phyloP scores from a whole-genome alignment of 2,113 vertebrate species.

The Grammomys surdaster region DNA sequence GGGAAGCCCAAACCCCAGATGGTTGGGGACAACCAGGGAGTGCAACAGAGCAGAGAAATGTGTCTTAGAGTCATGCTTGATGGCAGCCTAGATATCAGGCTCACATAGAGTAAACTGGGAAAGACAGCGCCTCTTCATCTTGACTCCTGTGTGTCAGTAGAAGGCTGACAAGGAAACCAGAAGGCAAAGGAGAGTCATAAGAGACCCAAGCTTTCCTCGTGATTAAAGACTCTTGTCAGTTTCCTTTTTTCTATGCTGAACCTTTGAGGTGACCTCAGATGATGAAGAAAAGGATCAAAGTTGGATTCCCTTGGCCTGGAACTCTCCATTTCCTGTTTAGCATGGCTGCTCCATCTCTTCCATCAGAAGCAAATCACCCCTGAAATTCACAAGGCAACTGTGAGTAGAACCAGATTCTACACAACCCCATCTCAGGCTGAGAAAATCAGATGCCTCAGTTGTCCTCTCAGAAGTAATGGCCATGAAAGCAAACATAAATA shows the following conservation, averaged over 20 bases:
- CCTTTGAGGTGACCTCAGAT: rapidly evolving
- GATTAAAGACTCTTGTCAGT: neutral
- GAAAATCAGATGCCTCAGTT: rapidly evolving
- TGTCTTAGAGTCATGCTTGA: rapidly evolving
- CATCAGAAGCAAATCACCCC: neutral
- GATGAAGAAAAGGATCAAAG: neutral
- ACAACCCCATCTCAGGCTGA: no score
- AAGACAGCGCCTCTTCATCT: rapidly evolving
- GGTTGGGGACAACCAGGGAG: no score
- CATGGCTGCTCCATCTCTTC: neutral
- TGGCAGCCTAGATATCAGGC: neutral
- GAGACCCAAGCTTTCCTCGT: rapidly evolving
- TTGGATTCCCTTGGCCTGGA: neutral
- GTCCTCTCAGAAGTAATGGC: neutral
- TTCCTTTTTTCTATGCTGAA: rapidly evolving
- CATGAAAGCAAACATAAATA: neutral
- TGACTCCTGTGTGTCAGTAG: neutral
- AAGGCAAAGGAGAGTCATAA: rapidly evolving
- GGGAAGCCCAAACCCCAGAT: no score
- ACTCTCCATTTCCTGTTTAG: rapidly evolving
- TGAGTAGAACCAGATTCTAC: neutral
- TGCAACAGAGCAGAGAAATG: neutral
- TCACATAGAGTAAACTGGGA: neutral
- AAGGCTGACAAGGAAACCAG: no score
- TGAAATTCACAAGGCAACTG: rapidly evolving